A percentile compares a stretch with the other conserved stretches of the same genome.
These are phyloP conservation scores for Cercocebus atys DNA, from an alignment of 2,113 vertebrate genomes.

Conservation along the genomic window DNA sequence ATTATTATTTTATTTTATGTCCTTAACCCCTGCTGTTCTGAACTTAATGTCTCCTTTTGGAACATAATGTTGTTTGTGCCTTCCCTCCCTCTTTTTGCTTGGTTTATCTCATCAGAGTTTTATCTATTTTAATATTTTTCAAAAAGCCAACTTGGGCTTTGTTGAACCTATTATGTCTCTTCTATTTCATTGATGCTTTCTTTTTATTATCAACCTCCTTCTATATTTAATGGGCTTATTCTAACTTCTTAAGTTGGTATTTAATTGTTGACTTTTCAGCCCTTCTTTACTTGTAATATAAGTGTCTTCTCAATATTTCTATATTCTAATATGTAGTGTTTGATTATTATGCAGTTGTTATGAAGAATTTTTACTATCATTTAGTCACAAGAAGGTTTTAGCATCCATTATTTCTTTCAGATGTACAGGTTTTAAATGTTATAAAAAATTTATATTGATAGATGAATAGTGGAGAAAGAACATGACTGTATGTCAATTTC, in stretches of 20 bases:
- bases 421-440: background rate
- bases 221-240: background rate
- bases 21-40: background rate
- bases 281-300: background rate
- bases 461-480: background rate
- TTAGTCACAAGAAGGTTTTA: background rate
- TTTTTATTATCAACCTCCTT: background rate
- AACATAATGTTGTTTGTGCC: background rate
- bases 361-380: background rate
- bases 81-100: background rate
- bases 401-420: background rate
- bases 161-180: background rate
- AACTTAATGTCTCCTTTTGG: background rate
- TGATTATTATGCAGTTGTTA: background rate
- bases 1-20: background rate
- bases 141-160: background rate
- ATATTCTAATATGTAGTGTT: background rate
- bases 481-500: background rate
- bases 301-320: background rate
- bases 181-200: background rate
- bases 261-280: background rate
- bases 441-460: background rate
- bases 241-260: background rate
- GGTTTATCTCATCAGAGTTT: background rate
- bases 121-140: background rate